phyloP scores from a whole-genome alignment of 2,888 invertebrate genomes.

The Sphaerophoria rueppellii region DNA sequence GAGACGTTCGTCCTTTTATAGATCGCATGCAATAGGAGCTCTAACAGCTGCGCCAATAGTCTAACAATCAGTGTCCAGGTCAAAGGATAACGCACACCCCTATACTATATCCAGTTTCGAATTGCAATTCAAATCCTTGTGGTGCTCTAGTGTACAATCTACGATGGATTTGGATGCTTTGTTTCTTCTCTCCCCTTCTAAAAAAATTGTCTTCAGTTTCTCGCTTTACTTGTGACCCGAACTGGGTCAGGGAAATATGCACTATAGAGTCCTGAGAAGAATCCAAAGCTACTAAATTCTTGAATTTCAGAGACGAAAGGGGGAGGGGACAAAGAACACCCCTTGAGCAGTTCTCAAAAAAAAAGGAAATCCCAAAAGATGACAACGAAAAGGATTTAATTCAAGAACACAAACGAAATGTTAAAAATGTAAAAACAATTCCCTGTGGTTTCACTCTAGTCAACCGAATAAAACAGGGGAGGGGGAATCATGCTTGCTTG shows the following conservation, averaged over 20 bases:
- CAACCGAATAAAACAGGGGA: constrained; percentile 48
- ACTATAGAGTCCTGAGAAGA: constrained; percentile 11
- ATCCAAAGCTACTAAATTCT: constrained; percentile 45
- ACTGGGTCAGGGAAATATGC: constrained; percentile 66
- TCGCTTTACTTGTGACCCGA: constrained; percentile 38
- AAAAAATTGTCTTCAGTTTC: constrained; percentile 28
- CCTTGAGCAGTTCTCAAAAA: constrained; percentile 40
- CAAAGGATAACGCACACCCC: constrained; percentile 67
- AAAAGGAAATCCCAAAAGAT: constrained; percentile 10
- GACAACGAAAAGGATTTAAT: constrained; percentile 67
- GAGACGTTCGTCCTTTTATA: constrained; percentile 8
- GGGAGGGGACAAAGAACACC: constrained; percentile 20
- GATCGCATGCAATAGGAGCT: background rate
- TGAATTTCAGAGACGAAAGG: constrained; percentile 15
- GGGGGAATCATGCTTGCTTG: background rate
- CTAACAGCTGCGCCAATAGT: constrained; percentile 26
- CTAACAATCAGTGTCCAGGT: constrained; percentile 70
- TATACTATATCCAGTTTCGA: background rate
- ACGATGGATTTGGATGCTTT: constrained; percentile 57
- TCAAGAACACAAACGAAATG: constrained; percentile 59
- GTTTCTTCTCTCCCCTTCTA: background rate
- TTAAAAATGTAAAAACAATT: constrained; percentile 64
- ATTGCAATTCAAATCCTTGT: constrained; percentile 65
- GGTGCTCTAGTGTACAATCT: constrained; percentile 19
- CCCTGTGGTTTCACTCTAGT: constrained; percentile 58